Percentiles rank a stretch among this genome's conserved stretches.
Evolutionary conservation across 64 coral and sea anemone genomes (phyloP).

Genomic region (Montipora capricornis): DNA sequence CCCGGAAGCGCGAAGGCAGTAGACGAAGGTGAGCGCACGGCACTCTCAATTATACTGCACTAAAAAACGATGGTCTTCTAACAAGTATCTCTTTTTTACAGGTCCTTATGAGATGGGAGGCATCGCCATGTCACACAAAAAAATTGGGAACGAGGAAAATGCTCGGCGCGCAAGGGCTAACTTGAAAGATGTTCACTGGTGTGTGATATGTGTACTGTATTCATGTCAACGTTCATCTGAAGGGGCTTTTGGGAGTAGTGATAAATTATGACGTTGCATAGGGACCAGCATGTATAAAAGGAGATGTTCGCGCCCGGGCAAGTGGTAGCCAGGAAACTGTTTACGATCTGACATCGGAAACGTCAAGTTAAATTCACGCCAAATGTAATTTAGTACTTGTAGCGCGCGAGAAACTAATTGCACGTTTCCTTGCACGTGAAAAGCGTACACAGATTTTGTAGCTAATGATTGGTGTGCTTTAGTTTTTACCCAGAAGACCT

Average conservation of each 20-base stretch:
- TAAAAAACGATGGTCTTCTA: background rate
- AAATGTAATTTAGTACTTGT: background rate
- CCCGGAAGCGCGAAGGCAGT: conserved; percentile 42
- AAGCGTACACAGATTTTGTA: background rate
- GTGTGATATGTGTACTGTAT: background rate
- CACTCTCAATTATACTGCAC: background rate
- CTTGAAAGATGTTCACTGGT: conserved; percentile 87
- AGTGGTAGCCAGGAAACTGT: background rate
- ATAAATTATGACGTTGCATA: background rate
- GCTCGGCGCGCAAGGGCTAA: conserved; percentile 56
- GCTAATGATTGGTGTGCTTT: background rate
- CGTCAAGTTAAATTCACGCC: background rate
- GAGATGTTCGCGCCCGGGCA: background rate
- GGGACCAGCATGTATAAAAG: background rate
- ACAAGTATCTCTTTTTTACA: background rate
- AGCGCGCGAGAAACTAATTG: background rate
- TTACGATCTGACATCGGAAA: background rate
- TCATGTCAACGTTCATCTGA: background rate
- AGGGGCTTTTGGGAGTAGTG: background rate
- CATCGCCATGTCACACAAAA: conserved; percentile 75
- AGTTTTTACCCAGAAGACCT: conserved; percentile 97
- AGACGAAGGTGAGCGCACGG: conserved; percentile 58
- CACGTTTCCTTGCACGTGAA: background rate
- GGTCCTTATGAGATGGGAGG: conserved; percentile 93
- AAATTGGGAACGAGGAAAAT: conserved; percentile 50